These are phyloP conservation scores for Luffia ferchaultella DNA, from an alignment of 2,888 invertebrate species.

Conservation along the genomic window DNA sequence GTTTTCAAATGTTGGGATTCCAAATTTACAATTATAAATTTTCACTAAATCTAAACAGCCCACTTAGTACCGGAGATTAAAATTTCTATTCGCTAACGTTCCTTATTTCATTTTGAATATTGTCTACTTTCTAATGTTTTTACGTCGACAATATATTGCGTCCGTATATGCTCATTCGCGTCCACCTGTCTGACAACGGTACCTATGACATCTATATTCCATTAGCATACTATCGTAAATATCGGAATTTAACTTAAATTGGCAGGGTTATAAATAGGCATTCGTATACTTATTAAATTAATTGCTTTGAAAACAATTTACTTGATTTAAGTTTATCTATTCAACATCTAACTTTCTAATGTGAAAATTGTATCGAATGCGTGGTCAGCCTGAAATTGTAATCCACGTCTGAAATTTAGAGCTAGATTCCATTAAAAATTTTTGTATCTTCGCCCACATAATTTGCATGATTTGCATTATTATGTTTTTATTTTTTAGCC, in stretches of 20 bases:
- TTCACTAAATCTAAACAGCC: no score
- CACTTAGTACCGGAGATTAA: no score
- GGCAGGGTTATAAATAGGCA: neutral
- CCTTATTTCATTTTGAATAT: no score
- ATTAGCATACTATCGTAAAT: constrained; percentile 5
- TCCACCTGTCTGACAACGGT: constrained; percentile 5
- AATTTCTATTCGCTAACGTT: no score
- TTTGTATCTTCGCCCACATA: no score
- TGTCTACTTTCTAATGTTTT: neutral
- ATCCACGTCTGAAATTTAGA: no score
- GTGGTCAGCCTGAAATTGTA: neutral
- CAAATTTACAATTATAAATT: no score
- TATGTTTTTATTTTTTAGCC: no score
- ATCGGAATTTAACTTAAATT: neutral
- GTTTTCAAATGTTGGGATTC: no score
- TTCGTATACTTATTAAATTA: neutral
- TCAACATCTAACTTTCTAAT: neutral
- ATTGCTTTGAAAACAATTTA: neutral
- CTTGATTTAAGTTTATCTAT: neutral
- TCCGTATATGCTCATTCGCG: neutral
- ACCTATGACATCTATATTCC: constrained; percentile 7
- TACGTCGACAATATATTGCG: neutral
- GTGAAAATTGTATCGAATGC: neutral
- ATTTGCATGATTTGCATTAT: no score
- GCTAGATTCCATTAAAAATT: no score